Base-by-base conservation (phyloP, 2,113 vertebrate species). In the Carassius gibelio region DNA sequence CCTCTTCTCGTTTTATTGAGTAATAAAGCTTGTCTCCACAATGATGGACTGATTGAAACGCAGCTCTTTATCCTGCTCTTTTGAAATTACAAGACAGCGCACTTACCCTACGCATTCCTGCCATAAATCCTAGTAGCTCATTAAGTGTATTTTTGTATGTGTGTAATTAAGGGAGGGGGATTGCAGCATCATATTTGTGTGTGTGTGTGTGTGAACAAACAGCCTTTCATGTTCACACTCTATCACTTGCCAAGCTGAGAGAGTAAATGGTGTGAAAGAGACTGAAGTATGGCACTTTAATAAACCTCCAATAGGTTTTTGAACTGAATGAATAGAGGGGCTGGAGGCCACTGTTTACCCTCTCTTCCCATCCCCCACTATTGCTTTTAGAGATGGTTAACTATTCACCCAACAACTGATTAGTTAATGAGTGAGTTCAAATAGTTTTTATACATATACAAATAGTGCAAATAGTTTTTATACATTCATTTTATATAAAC, bases 21-120 rank as follows among this genome's bases (percentile, higher is more conserved):
- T 38, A 21, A 82, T 57, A 61, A 48, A 26, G 42, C 48, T 83
- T 26, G 75, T 45, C 45, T 66, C 57, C 36, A 55, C 0, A 61
- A 69, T 86, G 87, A 86, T 72, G 64, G 85, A 85, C 52, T 84
- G 79, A 85, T 74, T 80, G 69, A 87, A 87, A 87, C 34, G 66
- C 45, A 59, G 57, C 45, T 85, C 45, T 48, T 87, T 76, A 82
- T 84, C 82, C 75, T 21, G 26, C 30, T 36, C 85, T 86, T 82
- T 34, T 48, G 34, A 84, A 85, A 88, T 75, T 42, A 86, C 81
- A 71, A 74, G 82, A 85, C 77, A 50, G 77, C 3, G 34, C 50
- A 50, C 82, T 74, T 57, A 68, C 82, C 77, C 48, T 19, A n/a
- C 5, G n/a, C 75, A 84, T 23, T 81, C 80, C 34, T 75, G 30